Percentiles rank a stretch among this genome's conserved stretches.
These are phyloP conservation scores for Cephalopachus bancanus DNA, from an alignment of 2,797 vertebrate species.

Conservation along the genomic window DNA sequence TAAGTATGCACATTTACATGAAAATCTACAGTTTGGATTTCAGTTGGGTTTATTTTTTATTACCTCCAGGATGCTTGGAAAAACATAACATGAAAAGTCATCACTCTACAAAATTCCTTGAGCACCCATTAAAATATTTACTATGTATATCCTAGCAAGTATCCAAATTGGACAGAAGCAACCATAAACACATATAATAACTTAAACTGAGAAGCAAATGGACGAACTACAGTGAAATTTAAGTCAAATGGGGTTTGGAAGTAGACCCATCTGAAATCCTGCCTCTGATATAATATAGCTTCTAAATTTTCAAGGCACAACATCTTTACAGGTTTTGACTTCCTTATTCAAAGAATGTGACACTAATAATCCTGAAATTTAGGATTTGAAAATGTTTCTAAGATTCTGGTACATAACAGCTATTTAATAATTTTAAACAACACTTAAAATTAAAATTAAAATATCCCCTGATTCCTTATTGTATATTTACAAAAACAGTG, in stretches of 20 bases:
- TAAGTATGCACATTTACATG: not conserved
- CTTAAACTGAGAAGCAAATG: not conserved
- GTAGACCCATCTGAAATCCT: not conserved
- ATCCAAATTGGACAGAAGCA: not conserved
- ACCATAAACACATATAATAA: not conserved
- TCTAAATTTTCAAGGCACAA: not conserved
- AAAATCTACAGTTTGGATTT: not conserved
- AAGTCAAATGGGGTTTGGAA: not conserved
- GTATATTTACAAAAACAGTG: not conserved
- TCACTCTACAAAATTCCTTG: not conserved
- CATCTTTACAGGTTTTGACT: not conserved
- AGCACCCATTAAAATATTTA: not conserved
- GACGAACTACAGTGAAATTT: not conserved
- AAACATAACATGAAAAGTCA: not conserved
- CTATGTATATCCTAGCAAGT: not conserved
- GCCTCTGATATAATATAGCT: not conserved
- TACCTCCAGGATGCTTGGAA: not conserved
- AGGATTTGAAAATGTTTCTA: not conserved
- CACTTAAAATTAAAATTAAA: not conserved
- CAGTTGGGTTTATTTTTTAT: not conserved
- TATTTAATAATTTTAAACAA: not conserved
- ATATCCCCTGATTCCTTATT: not conserved
- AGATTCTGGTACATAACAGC: not conserved
- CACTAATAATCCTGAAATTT: not conserved
- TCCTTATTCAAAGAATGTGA: not conserved